Conservation (phyloP, 53 echinoderm and acorn worm genomes). For the Zoroaster sp. region DNA sequence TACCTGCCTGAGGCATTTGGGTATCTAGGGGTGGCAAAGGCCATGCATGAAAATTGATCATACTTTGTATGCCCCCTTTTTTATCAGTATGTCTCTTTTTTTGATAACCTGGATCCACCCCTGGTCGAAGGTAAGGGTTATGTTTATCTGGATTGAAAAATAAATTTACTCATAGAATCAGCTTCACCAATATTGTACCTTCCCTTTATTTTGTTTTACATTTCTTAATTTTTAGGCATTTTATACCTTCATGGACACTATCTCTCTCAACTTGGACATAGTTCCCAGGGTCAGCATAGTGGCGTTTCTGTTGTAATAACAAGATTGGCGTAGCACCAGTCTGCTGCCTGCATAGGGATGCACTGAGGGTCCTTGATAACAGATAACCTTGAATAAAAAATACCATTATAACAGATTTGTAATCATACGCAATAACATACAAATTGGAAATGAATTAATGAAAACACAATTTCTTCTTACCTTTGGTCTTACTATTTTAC, state of each 20-base stretch:
- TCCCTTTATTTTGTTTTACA: background rate
- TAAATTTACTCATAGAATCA: background rate
- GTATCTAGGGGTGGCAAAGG: no score
- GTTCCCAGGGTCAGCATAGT: constrained; percentile 22
- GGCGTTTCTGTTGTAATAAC: constrained; percentile 24
- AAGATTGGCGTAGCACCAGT: background rate
- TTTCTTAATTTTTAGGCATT: background rate
- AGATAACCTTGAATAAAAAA: background rate
- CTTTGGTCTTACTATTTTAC: background rate
- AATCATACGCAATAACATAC: background rate
- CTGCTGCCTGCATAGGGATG: constrained; percentile 1
- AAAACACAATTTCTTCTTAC: background rate
- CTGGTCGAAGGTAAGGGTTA: background rate
- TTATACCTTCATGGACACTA: constrained; percentile 3
- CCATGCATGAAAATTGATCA: no score
- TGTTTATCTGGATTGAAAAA: background rate
- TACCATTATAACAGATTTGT: background rate
- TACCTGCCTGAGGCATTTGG: no score
- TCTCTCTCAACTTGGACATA: constrained; percentile 1
- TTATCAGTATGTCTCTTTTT: background rate
- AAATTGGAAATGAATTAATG: background rate
- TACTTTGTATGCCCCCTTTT: no score
- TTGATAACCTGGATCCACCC: background rate
- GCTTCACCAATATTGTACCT: background rate
- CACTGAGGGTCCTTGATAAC: background rate